Percentiles rank a stretch among this genome's conserved stretches.
Conservation (phyloP, 2,888 invertebrate species). For the Drosophila meridionalis region DNA sequence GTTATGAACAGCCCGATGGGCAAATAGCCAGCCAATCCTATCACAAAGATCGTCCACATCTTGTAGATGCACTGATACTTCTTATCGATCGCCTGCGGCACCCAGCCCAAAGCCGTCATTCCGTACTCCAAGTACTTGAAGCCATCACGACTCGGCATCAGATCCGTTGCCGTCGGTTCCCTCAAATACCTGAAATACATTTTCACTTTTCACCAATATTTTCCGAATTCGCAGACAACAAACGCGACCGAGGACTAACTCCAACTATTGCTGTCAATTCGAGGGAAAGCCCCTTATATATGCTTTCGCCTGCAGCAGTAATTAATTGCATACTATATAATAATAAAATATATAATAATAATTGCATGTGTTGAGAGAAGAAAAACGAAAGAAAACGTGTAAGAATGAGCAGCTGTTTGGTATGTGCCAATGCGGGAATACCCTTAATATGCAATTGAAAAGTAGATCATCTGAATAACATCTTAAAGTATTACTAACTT, state of each 20-base stretch:
- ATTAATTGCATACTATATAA: slow-evolving; percentile 16
- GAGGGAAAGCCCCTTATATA: slow-evolving; percentile 22
- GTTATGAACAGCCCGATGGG: slow-evolving; percentile 36
- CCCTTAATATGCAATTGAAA: not conserved
- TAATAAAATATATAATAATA: slow-evolving; percentile 2
- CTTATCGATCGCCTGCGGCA: slow-evolving; percentile 5
- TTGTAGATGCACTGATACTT: slow-evolving; percentile 2
- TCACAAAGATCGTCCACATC: slow-evolving; percentile 18
- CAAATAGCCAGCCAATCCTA: slow-evolving; percentile 24
- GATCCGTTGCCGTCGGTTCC: slow-evolving; percentile 23
- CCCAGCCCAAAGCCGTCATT: slow-evolving; percentile 40
- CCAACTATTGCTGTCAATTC: slow-evolving; percentile 13
- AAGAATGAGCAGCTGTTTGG: not conserved
- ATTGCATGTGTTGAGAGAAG: not conserved
- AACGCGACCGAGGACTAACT: not conserved
- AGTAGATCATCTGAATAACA: no score
- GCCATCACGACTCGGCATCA: slow-evolving; percentile 37
- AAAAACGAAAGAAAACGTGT: not conserved
- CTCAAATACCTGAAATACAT: slow-evolving; percentile 38
- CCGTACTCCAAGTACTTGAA: slow-evolving; percentile 35
- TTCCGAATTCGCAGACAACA: not conserved
- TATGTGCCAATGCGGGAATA: not conserved
- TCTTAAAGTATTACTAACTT: no score
- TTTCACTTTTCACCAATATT: slow-evolving; percentile 1
- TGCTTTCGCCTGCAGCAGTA: not conserved